These are phyloP conservation scores for Anthrax anthrax DNA, from an alignment of 2,888 invertebrate species.

Conservation along the genomic window DNA sequence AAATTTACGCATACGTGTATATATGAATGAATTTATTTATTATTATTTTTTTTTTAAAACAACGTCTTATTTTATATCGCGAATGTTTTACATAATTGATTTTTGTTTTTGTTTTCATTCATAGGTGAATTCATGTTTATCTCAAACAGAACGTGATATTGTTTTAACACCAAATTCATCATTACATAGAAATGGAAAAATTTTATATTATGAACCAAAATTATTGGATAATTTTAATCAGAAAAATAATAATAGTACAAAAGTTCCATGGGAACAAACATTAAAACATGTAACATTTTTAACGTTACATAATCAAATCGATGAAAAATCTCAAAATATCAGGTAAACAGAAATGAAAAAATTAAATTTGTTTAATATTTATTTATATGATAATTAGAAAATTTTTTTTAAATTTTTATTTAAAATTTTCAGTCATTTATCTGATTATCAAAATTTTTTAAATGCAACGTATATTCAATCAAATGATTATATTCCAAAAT, in stretches of 20 bases:
- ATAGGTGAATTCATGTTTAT: background rate
- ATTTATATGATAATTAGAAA: too few relatives aligned
- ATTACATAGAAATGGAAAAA: constrained; percentile 24
- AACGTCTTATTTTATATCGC: too few relatives aligned
- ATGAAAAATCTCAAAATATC: constrained; percentile 18
- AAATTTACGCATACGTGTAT: too few relatives aligned
- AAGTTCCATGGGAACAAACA: constrained; percentile 48
- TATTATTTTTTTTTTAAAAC: too few relatives aligned
- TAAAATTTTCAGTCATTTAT: constrained; percentile 15
- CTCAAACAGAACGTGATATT: constrained; percentile 25
- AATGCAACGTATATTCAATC: constrained; percentile 20
- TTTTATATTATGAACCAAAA: constrained; percentile 23
- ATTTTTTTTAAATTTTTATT: background rate
- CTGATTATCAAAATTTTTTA: constrained; percentile 25
- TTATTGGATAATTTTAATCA: background rate
- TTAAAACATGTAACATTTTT: constrained; percentile 52
- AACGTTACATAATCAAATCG: constrained; percentile 36
- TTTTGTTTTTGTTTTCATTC: background rate
- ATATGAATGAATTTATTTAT: too few relatives aligned
- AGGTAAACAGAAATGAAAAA: too few relatives aligned
- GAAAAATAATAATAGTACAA: background rate
- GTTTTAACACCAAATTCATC: constrained; percentile 28
- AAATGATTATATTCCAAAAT: constrained; percentile 31
- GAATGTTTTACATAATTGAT: too few relatives aligned
- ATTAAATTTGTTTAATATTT: too few relatives aligned